Evolutionary conservation across 2,113 vertebrate species (phyloP), one percentile per base, ranked within the genome.

Genomic region (Sitta europaea): DNA sequence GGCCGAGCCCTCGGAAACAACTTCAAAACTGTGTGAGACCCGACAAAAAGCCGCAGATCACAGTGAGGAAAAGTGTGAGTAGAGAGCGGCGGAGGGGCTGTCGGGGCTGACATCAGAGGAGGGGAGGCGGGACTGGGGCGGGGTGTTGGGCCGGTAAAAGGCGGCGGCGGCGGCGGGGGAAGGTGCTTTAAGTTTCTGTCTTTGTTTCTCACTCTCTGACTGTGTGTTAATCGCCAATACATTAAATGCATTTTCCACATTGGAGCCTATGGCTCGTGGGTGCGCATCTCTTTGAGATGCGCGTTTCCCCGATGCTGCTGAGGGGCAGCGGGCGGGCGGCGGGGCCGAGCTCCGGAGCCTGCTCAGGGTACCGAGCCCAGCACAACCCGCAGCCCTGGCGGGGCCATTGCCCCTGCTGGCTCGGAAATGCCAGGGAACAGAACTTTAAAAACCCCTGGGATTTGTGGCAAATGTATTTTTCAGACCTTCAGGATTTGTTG

Each of bases 81-180:
- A 9, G 20, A 35, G 6, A 0, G 5, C 4, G 5, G 6, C n/a
- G 29, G n/a, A 21, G 53, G 7, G 24, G 61, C 38, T 25, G 29
- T n/a, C 11, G 33, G 36, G 43, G 16, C 36, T 22, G 68, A 43
- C 38, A 33, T 58, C 51, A 14, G n/a, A 20, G 21, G n/a, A 53
- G 53, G 4, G 3, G 14, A 67, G 77, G 77, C 5, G 25, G 77
- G 40, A 4, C 8, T 6, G 8, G 20, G 23, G 59, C 36, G 27
- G 28, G 10, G 36, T 23, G 19, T 21, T 45, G n/a, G n/a, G n/a
- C 61, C 29, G 28, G 13, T 36, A 11, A 18, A 51, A 24, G n/a
- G 40, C 28, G 59, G 76, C 0, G 12, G 33, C 10, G 0, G 16
- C 0, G 12, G 33, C 10, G 0, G 16, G 1, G 28, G 8, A 27